These are phyloP conservation scores for Cyanoderma ruficeps DNA, from an alignment of 2,113 vertebrate genomes.

Conservation along the genomic window DNA sequence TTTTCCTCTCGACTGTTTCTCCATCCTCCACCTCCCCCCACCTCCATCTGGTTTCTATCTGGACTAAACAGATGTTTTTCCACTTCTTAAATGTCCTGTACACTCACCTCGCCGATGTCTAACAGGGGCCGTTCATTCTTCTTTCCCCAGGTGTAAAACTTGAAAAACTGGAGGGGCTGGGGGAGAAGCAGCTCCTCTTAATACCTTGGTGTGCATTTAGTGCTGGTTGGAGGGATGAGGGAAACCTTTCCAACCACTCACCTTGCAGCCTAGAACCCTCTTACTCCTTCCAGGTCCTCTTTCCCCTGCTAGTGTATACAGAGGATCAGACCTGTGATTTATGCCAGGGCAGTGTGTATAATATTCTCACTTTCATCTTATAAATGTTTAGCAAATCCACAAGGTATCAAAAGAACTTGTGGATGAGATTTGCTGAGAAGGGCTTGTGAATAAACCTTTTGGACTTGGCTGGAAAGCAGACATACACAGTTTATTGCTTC, in stretches of 20 bases:
- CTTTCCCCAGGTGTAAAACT: slow-evolving; percentile 68
- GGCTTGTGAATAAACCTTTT: background rate
- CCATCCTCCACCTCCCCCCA: background rate
- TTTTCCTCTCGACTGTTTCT: slow-evolving; percentile 46
- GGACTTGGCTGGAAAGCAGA: slow-evolving; percentile 46
- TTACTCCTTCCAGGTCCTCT: background rate
- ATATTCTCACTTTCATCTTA: slow-evolving; percentile 27
- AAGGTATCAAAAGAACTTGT: slow-evolving; percentile 41
- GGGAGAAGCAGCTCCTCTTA: background rate
- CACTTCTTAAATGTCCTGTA: slow-evolving; percentile 70
- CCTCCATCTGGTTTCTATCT: slow-evolving; percentile 80
- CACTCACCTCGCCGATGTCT: slow-evolving; percentile 64
- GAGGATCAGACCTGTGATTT: slow-evolving; percentile 41
- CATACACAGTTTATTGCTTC: slow-evolving; percentile 51
- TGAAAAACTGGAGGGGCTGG: slow-evolving; percentile 15
- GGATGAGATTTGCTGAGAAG: slow-evolving; percentile 12
- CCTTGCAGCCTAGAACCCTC: slow-evolving; percentile 43
- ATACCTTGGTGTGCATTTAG: background rate
- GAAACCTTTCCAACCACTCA: background rate
- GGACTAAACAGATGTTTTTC: slow-evolving; percentile 76
- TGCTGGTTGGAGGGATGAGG: background rate
- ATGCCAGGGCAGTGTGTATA: slow-evolving; percentile 41
- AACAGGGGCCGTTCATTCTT: slow-evolving; percentile 40
- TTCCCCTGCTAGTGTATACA: background rate
- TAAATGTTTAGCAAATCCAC: slow-evolving; percentile 68